Evolutionary conservation across 2,888 invertebrate species (phyloP), one percentile per base, ranked within the genome.

Genomic region (Drosophila mimica): DNA sequence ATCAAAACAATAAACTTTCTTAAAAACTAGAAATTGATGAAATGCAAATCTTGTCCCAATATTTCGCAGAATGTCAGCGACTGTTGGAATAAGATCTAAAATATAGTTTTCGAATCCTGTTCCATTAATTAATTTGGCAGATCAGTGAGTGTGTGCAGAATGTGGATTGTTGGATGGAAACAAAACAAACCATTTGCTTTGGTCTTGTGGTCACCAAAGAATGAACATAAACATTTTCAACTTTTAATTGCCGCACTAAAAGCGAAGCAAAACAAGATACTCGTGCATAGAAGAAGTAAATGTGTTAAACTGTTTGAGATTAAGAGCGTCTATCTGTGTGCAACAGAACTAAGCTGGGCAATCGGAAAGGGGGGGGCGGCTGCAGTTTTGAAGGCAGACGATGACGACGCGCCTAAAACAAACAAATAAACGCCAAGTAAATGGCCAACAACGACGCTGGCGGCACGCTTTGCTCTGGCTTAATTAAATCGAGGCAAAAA

Each of bases 331-430:
- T 46, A 79, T 56, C 38, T 54, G 66, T 53, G 43, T 78, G 78
- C 62, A 78, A 68, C 58, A 67, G 25, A 54, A 54, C 56, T 4
- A 20, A 36, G 3, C 30, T 46, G 68, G 15, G 63, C 30, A 34
- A 63, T 40, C 40, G 28, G 65, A 54, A 57, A 57, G 46, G 8
- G 25, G 63, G 48, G 36, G 28, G 65, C 40, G 53, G 51, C 48
- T 51, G 58, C 34, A 36, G 56, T 65, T 61, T 56, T 66, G 61
- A 43, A 17, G 40, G 69, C 66, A 59, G 58, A 53, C 53, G 79
- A 79, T 77, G 87, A 83, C 80, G 86, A 79, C 86, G 90, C 86
- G 86, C 90, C 86, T 89, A 85, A 87, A 88, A 81, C 90, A 87
- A 87, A 87, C 86, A 87, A 87, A 87, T 87, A 88, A 89, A 88